A percentile compares a stretch with the other conserved stretches of the same genome.
Conservation (phyloP, 2,797 vertebrate genomes). For the Eremophila alpestris region DNA sequence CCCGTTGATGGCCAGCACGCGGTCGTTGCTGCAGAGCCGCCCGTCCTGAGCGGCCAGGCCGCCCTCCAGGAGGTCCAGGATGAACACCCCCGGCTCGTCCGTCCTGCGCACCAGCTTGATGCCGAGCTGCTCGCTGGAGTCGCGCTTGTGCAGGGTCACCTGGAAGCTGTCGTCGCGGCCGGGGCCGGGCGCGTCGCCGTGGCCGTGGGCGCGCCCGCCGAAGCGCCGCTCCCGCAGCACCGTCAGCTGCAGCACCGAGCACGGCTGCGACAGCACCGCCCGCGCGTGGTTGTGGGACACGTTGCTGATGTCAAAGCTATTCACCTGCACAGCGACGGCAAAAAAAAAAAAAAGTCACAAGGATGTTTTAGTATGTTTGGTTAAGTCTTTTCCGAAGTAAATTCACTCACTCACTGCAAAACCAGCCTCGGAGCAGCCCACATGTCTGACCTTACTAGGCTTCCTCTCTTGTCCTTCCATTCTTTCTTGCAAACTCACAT, state of each 20-base stretch:
- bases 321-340: constrained; percentile 80
- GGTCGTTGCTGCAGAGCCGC: constrained; percentile 91
- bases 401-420: neutral
- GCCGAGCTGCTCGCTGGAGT: constrained; percentile 93
- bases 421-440: neutral
- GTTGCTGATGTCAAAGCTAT: constrained; percentile 96
- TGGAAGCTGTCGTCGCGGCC: constrained; percentile 85
- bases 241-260: constrained; percentile 89
- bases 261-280: constrained; percentile 90
- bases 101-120: constrained; percentile 96
- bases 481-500: neutral
- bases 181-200: constrained; percentile 57
- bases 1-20: constrained; percentile 93
- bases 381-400: neutral
- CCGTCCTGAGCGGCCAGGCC: constrained; percentile 95
- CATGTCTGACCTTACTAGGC: neutral
- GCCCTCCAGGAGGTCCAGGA: constrained; percentile 94
- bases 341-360: neutral
- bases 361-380: fast-evolving
- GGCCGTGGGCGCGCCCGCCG: constrained; percentile 73
- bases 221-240: constrained; percentile 94
- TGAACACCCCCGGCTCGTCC: constrained; percentile 94
- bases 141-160: constrained; percentile 90
- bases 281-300: constrained; percentile 93
- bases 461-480: neutral